Conservation (phyloP, 2,113 vertebrate genomes). For the Cricetomys ansorgei region DNA sequence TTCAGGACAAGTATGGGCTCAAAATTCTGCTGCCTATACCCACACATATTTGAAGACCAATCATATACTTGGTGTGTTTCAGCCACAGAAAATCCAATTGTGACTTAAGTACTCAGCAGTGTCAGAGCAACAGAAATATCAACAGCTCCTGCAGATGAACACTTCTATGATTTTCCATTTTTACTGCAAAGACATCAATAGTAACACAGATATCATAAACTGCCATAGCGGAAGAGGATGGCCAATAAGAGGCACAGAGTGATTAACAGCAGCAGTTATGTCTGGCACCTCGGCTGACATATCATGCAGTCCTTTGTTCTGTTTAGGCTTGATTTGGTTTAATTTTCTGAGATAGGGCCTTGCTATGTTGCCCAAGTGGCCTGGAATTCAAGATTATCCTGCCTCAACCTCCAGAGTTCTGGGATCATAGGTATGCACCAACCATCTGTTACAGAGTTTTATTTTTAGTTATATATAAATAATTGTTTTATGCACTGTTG, state of each 20-base stretch:
- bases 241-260: accelerated
- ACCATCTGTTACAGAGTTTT: no score
- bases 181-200: neutral
- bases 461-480: no score
- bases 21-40: neutral
- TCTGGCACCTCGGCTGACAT: neutral
- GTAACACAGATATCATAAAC: neutral
- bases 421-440: neutral
- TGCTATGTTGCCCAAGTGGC: neutral
- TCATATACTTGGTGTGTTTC: neutral
- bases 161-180: neutral
- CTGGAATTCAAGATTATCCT: neutral
- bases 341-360: neutral
- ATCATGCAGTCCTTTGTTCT: neutral
- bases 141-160: neutral
- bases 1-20: neutral
- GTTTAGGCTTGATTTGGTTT: neutral
- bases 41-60: neutral
- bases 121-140: neutral
- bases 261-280: neutral
- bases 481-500: no score
- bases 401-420: neutral
- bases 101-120: neutral
- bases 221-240: neutral
- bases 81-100: neutral